phyloP scores from a whole-genome alignment of 1,140 invertebrate species.

The Drosophila persimilis region DNA sequence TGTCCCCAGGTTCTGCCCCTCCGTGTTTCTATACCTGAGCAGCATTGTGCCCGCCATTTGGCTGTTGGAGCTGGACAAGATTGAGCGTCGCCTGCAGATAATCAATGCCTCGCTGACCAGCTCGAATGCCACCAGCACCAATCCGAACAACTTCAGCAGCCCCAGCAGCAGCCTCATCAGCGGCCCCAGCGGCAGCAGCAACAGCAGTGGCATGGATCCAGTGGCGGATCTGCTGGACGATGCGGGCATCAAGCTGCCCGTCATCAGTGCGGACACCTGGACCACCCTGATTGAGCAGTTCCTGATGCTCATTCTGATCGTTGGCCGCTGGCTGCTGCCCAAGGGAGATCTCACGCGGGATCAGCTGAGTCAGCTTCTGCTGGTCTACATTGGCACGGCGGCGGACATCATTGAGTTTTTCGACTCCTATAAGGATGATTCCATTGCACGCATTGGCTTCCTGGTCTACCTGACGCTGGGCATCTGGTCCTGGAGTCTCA shows the following conservation, averaged over 20 bases:
- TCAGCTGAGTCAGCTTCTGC: conserved; percentile 94
- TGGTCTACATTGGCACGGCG: conserved; percentile 93
- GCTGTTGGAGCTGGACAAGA: conserved; percentile 92
- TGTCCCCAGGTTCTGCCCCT: conserved; percentile 91
- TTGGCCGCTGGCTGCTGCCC: conserved; percentile 94
- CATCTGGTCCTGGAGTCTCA: conserved; percentile 94
- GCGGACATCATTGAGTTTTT: conserved; percentile 98
- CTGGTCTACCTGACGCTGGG: conserved; percentile 90
- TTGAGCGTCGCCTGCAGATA: conserved; percentile 85
- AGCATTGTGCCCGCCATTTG: conserved; percentile 93
- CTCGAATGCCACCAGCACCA: conserved; percentile 20
- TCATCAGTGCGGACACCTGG: conserved; percentile 89
- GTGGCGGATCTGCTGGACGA: conserved; percentile 63
- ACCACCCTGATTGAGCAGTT: conserved; percentile 95
- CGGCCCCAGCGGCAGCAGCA: conserved; percentile 3
- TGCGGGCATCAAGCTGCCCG: conserved; percentile 64
- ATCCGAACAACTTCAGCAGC: conserved; percentile 20
- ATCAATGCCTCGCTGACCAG: conserved; percentile 29
- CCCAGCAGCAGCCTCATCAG: conserved; percentile 84
- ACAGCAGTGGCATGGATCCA: conserved; percentile 84
- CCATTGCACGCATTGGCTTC: conserved; percentile 88
- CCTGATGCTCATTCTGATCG: conserved; percentile 93
- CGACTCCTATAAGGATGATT: conserved; percentile 95
- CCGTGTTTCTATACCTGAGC: conserved; percentile 91
- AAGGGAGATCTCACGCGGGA: conserved; percentile 95